These are phyloP conservation scores for Pyrgus malvae DNA, from an alignment of 2,888 invertebrate genomes.

Conservation along the genomic window DNA sequence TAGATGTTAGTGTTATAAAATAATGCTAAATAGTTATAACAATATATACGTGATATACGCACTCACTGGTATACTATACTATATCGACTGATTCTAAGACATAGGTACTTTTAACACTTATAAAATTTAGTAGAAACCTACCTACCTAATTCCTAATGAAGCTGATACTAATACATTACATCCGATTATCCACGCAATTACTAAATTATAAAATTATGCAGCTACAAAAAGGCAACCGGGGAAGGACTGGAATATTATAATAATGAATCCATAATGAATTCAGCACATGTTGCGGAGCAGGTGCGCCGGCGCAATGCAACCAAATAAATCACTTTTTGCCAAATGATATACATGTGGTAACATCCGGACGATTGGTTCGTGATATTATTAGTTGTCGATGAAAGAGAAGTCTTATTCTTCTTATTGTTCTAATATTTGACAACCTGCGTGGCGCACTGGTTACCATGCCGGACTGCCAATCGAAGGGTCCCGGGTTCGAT, in stretches of 20 bases:
- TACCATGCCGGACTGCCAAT: no score
- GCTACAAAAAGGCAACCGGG: not conserved
- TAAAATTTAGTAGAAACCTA: not conserved
- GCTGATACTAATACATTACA: not conserved
- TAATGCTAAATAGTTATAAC: no score
- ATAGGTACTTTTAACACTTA: no score
- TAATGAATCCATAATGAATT: slow-evolving; percentile 12
- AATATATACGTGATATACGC: no score
- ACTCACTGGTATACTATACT: no score
- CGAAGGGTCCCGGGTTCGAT: no score
- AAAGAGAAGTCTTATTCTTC: not conserved
- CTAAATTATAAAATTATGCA: not conserved
- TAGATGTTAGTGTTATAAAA: no score
- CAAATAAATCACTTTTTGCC: slow-evolving; percentile 28
- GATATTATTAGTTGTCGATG: not conserved
- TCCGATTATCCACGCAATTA: not conserved
- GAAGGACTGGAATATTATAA: slow-evolving; percentile 2
- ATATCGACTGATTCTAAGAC: no score
- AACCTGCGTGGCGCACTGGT: no score
- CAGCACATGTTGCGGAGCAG: slow-evolving; percentile 27
- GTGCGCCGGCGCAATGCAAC: slow-evolving; percentile 23
- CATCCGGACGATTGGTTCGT: not conserved
- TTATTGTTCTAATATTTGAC: no score
- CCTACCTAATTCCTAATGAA: not conserved
- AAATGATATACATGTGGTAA: slow-evolving; percentile 3